Conservation (phyloP, 2,113 vertebrate genomes). For the Crotalus viridis region DNA sequence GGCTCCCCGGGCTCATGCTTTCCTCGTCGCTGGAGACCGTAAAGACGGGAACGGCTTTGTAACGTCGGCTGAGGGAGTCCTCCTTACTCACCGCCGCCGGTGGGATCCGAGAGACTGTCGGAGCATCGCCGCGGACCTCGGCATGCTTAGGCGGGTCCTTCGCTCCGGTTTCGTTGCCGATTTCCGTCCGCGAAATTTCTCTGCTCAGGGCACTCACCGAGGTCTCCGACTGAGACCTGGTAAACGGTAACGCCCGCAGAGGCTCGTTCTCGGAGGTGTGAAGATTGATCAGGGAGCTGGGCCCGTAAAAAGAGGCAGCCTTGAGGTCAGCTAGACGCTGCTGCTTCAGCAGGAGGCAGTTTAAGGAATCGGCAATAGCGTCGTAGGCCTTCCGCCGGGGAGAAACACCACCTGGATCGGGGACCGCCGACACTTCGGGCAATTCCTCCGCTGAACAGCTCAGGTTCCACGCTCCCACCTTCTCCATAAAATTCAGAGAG, state of each 20-base stretch:
- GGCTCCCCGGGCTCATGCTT: accelerated
- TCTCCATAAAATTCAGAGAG: conserved; percentile 77
- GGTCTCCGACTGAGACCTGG: conserved; percentile 70
- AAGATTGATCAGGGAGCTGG: conserved; percentile 51
- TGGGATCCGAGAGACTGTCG: neutral
- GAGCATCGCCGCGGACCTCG: neutral
- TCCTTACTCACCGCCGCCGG: conserved; percentile 13
- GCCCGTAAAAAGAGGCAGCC: conserved; percentile 19
- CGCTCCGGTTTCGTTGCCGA: neutral
- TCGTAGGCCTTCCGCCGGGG: conserved; percentile 62
- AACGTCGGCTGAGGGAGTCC: neutral
- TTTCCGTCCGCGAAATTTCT: conserved; percentile 27
- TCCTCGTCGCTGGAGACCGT: neutral
- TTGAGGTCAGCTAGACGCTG: neutral
- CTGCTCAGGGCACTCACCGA: conserved; percentile 32
- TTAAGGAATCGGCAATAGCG: conserved; percentile 37
- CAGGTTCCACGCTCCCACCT: conserved; percentile 78
- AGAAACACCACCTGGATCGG: conserved; percentile 51
- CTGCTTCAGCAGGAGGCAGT: conserved; percentile 43
- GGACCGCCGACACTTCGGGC: conserved; percentile 58
- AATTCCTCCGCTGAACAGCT: conserved; percentile 62
- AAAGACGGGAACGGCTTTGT: conserved; percentile 20
- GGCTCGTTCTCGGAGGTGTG: conserved; percentile 32
- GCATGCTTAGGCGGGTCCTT: neutral
- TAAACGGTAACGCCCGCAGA: conserved; percentile 33